phyloP scores from a whole-genome alignment of 2,113 vertebrate genomes.

The Raja brachyura region DNA sequence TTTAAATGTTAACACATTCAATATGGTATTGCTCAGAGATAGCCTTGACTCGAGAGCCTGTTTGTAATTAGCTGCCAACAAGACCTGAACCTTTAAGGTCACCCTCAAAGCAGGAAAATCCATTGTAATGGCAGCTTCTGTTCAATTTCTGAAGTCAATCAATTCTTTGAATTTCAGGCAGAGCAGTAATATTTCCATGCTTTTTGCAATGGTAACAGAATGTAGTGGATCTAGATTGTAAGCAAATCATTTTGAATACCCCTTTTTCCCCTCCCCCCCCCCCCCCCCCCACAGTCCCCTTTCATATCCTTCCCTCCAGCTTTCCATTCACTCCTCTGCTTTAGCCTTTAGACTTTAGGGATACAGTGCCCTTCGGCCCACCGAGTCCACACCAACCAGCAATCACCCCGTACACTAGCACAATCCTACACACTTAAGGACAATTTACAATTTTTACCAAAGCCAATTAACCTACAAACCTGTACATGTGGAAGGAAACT shows the following conservation, averaged over 20 bases:
- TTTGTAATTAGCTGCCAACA: constrained; percentile 5
- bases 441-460: no score
- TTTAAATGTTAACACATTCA: constrained; percentile 2
- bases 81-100: not conserved
- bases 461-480: no score
- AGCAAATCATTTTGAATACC: not conserved
- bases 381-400: no score
- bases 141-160: not conserved
- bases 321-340: no score
- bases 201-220: not conserved
- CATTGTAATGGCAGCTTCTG: not conserved
- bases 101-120: not conserved
- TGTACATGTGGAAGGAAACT: no score
- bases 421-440: no score
- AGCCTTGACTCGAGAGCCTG: not conserved
- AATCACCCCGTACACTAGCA: no score
- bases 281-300: no score
- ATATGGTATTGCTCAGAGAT: not conserved
- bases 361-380: no score
- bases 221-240: not conserved
- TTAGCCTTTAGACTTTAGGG: no score
- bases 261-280: no score
- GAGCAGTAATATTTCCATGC: not conserved
- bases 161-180: not conserved
- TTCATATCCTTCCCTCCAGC: no score